Conservation (phyloP, 2,888 invertebrate genomes). For the Eupsilia transversa region DNA sequence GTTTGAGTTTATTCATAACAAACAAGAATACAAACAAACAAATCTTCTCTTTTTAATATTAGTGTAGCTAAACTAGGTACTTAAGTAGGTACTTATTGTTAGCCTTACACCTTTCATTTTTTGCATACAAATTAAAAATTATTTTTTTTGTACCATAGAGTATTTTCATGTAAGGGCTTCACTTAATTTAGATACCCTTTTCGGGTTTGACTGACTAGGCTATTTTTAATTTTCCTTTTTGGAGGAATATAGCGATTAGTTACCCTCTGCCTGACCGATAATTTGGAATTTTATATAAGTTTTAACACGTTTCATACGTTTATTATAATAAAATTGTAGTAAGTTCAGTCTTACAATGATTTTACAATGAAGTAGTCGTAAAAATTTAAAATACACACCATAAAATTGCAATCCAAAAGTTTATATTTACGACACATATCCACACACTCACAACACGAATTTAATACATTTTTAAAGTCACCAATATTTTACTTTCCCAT, state of each 20-base stretch:
- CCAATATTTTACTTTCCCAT: constrained; percentile 32
- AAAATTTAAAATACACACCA: constrained; percentile 55
- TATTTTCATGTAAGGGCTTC: background rate
- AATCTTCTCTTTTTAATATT: too few species aligned
- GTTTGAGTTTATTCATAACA: too few species aligned
- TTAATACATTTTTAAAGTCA: constrained; percentile 36
- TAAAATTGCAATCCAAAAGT: constrained; percentile 54
- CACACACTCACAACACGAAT: constrained; percentile 58
- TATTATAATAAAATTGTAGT: background rate
- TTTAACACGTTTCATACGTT: background rate
- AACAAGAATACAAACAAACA: too few species aligned
- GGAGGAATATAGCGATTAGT: background rate
- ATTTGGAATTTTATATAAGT: background rate
- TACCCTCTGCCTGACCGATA: background rate
- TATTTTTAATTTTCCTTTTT: background rate
- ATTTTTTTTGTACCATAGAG: background rate
- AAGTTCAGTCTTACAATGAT: constrained; percentile 13
- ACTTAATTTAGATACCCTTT: too few species aligned
- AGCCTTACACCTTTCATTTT: too few species aligned
- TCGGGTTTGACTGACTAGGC: background rate
- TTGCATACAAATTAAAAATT: background rate
- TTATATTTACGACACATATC: constrained; percentile 51
- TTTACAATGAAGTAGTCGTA: background rate
- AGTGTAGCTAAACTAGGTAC: background rate
- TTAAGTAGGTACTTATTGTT: too few species aligned